Conservation (phyloP, 1,140 invertebrate species). For the Plodia interpunctella region DNA sequence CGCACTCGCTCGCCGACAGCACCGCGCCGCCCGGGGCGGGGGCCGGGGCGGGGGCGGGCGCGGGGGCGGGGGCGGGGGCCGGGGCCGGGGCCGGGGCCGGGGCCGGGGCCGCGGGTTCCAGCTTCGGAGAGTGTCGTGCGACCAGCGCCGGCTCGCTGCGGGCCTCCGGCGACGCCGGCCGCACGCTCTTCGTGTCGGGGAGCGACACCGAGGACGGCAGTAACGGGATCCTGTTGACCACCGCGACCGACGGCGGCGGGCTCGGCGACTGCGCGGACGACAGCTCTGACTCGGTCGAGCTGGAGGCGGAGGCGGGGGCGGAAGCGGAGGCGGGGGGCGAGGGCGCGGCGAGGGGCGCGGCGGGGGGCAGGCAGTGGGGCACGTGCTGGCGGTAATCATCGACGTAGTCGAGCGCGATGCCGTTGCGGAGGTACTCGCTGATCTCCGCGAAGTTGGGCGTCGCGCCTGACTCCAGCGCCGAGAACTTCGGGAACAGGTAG, state of each 20-base stretch:
- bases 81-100: background rate
- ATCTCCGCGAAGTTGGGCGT: conserved; percentile 59
- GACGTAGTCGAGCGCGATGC: conserved; percentile 51
- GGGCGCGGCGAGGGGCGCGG: background rate
- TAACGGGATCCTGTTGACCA: background rate
- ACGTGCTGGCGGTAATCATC: conserved; percentile 48
- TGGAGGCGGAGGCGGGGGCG: background rate
- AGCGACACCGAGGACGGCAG: background rate
- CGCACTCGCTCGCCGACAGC: conserved; percentile 36
- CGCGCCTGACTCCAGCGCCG: conserved; percentile 50
- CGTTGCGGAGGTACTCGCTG: conserved; percentile 44
- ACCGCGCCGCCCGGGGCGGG: conserved; percentile 18
- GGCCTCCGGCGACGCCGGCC: too few species aligned
- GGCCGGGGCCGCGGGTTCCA: background rate
- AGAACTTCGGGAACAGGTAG: conserved; percentile 58
- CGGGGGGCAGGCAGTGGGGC: conserved; percentile 22
- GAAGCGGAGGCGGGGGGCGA: conserved; percentile 2
- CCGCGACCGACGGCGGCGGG: background rate
- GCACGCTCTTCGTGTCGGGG: too few species aligned
- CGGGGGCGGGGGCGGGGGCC: background rate
- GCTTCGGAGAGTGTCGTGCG: background rate
- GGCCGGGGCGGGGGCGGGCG: background rate
- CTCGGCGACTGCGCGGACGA: background rate
- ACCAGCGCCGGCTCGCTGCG: background rate
- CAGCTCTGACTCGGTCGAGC: background rate